Evolutionary conservation across 2,113 vertebrate species (phyloP).

Genomic region (Tricholaema leucomelas): DNA sequence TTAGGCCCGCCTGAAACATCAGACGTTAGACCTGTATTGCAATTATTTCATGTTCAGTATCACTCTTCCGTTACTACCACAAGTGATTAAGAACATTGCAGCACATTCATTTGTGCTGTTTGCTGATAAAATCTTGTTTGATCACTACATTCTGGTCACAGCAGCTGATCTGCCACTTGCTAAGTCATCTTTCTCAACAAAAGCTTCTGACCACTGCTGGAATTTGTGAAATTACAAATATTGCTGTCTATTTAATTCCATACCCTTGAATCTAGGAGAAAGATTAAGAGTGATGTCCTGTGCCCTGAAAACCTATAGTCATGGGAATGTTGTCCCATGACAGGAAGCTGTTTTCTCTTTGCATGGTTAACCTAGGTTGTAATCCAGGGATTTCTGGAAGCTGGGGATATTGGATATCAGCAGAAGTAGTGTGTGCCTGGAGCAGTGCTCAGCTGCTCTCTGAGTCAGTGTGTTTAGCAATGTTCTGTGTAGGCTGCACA

Average conservation of each 20-base stretch:
- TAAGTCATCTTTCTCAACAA: not conserved
- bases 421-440: not conserved
- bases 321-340: not conserved
- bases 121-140: not conserved
- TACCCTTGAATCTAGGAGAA: not conserved
- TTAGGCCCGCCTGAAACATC: not conserved
- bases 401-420: not conserved
- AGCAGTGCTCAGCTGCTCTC: not conserved
- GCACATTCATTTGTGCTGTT: not conserved
- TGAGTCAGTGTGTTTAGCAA: not conserved
- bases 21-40: not conserved
- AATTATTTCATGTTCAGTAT: not conserved
- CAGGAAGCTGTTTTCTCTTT: not conserved
- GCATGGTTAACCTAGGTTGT: not conserved
- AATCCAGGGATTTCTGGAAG: not conserved
- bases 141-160: not conserved
- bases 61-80: rapidly evolving
- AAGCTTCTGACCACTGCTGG: not conserved
- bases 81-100: not conserved
- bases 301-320: not conserved
- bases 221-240: not conserved
- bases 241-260: not conserved
- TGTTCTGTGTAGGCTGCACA: not conserved
- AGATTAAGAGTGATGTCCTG: not conserved
- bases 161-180: not conserved